Percentiles rank a stretch among this genome's conserved stretches.
Evolutionary conservation across 2,113 vertebrate genomes (phyloP).

Genomic region (Callospermophilus lateralis): DNA sequence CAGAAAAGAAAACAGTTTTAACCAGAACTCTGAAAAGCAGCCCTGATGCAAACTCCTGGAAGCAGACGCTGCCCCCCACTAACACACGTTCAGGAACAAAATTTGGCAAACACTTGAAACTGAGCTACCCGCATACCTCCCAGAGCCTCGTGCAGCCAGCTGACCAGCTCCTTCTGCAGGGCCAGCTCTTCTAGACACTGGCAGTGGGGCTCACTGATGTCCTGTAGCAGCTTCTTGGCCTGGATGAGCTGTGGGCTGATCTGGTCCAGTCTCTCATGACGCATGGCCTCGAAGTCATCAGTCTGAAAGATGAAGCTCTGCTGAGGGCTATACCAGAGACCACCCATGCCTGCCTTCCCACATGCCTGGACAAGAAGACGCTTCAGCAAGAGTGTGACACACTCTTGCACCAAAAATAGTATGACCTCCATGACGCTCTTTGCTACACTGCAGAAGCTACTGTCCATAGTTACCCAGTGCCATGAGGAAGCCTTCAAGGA

Average conservation of each 20-base stretch:
- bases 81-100: background rate
- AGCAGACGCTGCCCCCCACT: too few relatives aligned
- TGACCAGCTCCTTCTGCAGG: slow-evolving; percentile 89
- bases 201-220: slow-evolving; percentile 88
- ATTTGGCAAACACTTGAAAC: too few relatives aligned
- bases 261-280: slow-evolving; percentile 88
- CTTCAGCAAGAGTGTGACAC: too few relatives aligned
- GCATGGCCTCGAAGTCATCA: slow-evolving; percentile 81
- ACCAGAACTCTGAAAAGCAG: background rate
- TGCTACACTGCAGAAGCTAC: accelerated
- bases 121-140: slow-evolving; percentile 84
- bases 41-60: accelerated
- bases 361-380: background rate
- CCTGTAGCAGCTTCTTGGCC: slow-evolving; percentile 89
- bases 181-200: slow-evolving; percentile 90
- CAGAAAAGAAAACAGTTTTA: background rate
- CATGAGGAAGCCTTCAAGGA: accelerated
- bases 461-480: accelerated
- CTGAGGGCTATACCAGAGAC: background rate
- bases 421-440: background rate
- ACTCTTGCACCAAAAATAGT: too few relatives aligned
- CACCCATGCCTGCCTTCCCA: accelerated
- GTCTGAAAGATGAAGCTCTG: slow-evolving; percentile 83
- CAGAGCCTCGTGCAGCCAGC: slow-evolving; percentile 94
- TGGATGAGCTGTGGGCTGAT: slow-evolving; percentile 91